Conservation (phyloP, 1,140 invertebrate genomes). For the Goniozus legneri region DNA sequence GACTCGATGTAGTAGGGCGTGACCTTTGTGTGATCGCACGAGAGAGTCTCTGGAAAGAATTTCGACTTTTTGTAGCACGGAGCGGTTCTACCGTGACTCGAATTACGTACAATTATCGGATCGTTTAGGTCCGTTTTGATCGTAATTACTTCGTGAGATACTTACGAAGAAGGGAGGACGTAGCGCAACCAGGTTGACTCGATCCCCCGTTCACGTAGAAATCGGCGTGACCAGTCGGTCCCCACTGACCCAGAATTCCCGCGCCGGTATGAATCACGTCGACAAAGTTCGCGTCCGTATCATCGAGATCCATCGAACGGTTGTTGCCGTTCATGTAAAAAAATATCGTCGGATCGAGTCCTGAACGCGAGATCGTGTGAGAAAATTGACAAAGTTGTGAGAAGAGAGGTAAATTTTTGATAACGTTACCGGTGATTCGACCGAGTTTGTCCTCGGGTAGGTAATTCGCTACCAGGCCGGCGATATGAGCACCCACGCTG, state of each 20-base stretch:
- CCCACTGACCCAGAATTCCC: constrained; percentile 80
- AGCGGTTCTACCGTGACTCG: too few relatives aligned
- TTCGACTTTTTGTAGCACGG: too few relatives aligned
- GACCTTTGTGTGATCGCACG: constrained; percentile 84
- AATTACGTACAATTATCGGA: too few relatives aligned
- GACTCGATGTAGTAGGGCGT: constrained; percentile 85
- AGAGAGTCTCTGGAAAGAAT: constrained; percentile 68
- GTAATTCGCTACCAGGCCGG: constrained; percentile 76
- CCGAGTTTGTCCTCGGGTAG: constrained; percentile 68
- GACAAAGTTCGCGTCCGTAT: constrained; percentile 80
- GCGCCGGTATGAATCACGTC: constrained; percentile 87
- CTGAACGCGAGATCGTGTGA: constrained; percentile 44
- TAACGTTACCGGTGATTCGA: constrained; percentile 68
- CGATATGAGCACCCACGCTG: constrained; percentile 82
- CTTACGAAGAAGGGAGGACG: constrained; percentile 76
- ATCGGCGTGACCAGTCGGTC: constrained; percentile 81
- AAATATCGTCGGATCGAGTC: constrained; percentile 76
- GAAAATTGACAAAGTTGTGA: background rate
- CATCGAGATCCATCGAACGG: constrained; percentile 77
- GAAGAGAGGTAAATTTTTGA: background rate
- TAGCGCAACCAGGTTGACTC: constrained; percentile 80
- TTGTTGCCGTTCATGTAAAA: constrained; percentile 78
- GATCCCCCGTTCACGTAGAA: constrained; percentile 89
- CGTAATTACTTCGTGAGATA: too few relatives aligned
- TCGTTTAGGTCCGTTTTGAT: too few relatives aligned